phyloP scores from a whole-genome alignment of 37 sponge, comb jelly and placozoan genomes.

The Mnemiopsis leidyi region DNA sequence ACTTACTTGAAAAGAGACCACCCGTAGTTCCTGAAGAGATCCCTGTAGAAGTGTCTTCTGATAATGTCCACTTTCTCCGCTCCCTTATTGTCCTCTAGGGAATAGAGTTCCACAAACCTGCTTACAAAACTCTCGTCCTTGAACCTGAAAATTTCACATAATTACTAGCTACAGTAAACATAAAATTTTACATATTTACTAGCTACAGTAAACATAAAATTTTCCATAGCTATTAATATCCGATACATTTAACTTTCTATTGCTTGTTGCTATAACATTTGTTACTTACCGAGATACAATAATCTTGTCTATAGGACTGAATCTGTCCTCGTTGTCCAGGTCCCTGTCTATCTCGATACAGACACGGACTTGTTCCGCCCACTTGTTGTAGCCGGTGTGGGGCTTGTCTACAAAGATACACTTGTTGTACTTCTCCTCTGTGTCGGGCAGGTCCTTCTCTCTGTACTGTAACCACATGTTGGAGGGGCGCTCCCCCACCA shows the following conservation, averaged over 20 bases:
- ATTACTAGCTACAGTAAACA: no score
- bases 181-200: no score
- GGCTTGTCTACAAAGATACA: conserved; percentile 80
- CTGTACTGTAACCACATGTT: conserved; percentile 43
- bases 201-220: no score
- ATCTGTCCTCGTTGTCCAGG: background rate
- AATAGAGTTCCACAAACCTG: conserved; percentile 16
- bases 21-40: conserved; percentile 62
- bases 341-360: conserved; percentile 29
- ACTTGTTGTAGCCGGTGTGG: conserved; percentile 78
- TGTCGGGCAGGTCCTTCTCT: conserved; percentile 59
- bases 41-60: conserved; percentile 34
- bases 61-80: conserved; percentile 20
- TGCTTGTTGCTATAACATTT: no score
- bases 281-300: conserved; percentile 4
- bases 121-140: conserved; percentile 12
- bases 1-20: conserved; percentile 56
- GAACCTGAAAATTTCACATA: no score
- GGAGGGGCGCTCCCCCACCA: background rate
- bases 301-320: background rate
- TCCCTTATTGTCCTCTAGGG: conserved; percentile 56
- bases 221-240: no score
- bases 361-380: conserved; percentile 71
- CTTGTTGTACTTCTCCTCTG: conserved; percentile 69
- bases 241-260: no score